Percentiles rank a stretch among this genome's conserved stretches.
These are phyloP conservation scores for Zaprionus lachaisei DNA, from an alignment of 1,140 invertebrate genomes.

Conservation along the genomic window DNA sequence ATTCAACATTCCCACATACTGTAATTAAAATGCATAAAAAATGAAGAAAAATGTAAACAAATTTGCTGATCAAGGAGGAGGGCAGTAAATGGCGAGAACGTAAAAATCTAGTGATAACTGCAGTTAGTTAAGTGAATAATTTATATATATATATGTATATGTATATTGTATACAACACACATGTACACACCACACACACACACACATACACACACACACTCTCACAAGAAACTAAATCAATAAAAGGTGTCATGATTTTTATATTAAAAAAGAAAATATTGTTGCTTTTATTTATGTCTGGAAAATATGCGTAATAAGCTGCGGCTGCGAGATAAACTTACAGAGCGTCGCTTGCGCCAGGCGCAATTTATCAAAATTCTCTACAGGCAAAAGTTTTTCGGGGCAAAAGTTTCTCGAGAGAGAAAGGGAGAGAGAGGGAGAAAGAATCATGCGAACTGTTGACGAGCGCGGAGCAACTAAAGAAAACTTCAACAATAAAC, in stretches of 20 bases:
- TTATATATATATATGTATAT: conserved; percentile 56
- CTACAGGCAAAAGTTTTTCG: conserved; percentile 34
- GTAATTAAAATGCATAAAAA: conserved; percentile 14
- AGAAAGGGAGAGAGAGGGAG: neutral
- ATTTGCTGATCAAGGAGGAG: conserved; percentile 55
- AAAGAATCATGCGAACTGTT: conserved; percentile 58
- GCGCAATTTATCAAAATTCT: conserved; percentile 76
- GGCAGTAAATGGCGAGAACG: conserved; percentile 64
- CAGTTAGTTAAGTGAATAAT: conserved; percentile 64
- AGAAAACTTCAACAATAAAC: conserved; percentile 82
- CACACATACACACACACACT: conserved; percentile 9
- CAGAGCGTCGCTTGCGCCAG: conserved; percentile 5
- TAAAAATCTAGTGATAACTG: conserved; percentile 79
- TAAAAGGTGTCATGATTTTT: conserved; percentile 81
- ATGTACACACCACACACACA: neutral
- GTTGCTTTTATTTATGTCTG: conserved; percentile 29
- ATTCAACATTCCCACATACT: conserved; percentile 21
- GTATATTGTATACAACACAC: conserved; percentile 54
- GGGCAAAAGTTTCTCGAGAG: conserved; percentile 39
- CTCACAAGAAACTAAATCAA: conserved; percentile 68
- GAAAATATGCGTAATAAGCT: conserved; percentile 6
- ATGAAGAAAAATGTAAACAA: conserved; percentile 15
- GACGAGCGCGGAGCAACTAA: conserved; percentile 65
- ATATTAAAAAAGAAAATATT: conserved; percentile 53
- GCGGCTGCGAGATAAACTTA: conserved; percentile 37